Conservation (phyloP, 2,113 vertebrate species). For the Pelusios castaneus region DNA sequence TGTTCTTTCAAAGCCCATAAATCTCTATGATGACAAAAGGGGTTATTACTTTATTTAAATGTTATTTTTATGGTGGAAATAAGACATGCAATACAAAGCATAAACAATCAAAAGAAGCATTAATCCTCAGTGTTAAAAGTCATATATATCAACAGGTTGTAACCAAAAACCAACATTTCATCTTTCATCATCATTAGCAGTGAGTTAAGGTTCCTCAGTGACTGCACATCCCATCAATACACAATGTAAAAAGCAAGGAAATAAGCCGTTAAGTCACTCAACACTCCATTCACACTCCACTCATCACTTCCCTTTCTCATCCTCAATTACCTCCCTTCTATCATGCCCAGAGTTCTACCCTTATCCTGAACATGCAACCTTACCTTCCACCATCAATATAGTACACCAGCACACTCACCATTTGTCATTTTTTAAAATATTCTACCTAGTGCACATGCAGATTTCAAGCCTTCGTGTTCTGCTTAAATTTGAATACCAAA, state of each 20-base stretch:
- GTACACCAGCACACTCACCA: accelerated
- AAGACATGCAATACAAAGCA: neutral
- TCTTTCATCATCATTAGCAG: accelerated
- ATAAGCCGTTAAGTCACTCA: slow-evolving; percentile 6
- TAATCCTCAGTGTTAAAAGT: neutral
- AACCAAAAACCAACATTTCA: neutral
- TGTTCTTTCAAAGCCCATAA: neutral
- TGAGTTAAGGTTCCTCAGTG: accelerated
- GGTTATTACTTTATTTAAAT: neutral
- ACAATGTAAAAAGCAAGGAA: neutral
- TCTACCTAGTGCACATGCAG: neutral
- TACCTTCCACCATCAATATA: neutral
- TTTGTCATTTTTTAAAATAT: neutral
- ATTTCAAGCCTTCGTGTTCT: neutral
- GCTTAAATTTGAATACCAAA: accelerated
- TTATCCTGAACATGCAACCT: neutral
- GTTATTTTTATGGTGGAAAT: neutral
- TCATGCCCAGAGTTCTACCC: accelerated
- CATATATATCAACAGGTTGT: neutral
- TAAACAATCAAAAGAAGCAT: neutral
- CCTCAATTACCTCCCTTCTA: neutral
- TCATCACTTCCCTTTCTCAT: slow-evolving; percentile 22
- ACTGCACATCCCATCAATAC: accelerated
- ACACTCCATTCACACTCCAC: accelerated
- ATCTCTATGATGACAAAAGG: neutral